Percentiles rank a stretch among this genome's conserved stretches.
Conservation (phyloP, 2,797 vertebrate species). For the Trachops cirrhosus region DNA sequence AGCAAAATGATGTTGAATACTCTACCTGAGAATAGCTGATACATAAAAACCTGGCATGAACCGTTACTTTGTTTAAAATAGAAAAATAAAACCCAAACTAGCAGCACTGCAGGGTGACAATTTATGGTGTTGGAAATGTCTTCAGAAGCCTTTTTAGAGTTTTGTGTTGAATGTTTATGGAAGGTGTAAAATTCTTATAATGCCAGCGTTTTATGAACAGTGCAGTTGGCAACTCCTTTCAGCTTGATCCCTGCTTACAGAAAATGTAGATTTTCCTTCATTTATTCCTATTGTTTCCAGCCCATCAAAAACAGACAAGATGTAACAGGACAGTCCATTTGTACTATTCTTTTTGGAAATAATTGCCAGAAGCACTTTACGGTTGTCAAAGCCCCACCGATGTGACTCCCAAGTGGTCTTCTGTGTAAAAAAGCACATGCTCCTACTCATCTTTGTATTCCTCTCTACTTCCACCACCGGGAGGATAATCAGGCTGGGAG, state of each 20-base stretch:
- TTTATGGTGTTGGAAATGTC: conserved; percentile 63
- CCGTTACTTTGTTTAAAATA: conserved; percentile 58
- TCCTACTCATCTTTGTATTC: conserved; percentile 58
- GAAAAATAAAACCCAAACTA: conserved; percentile 72
- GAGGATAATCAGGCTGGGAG: conserved; percentile 62
- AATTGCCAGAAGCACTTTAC: conserved; percentile 55
- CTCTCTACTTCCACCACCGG: conserved; percentile 2
- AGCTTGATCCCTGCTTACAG: conserved; percentile 51
- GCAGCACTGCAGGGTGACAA: not conserved
- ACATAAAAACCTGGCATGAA: conserved; percentile 47
- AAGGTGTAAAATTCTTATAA: conserved; percentile 67
- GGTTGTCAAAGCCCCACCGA: conserved; percentile 1
- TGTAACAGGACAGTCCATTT: conserved; percentile 64
- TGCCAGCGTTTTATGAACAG: conserved; percentile 70
- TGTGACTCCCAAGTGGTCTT: conserved; percentile 38
- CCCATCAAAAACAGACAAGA: conserved; percentile 71
- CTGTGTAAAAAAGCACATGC: not conserved
- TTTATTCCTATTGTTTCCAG: conserved; percentile 75
- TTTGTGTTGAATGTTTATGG: conserved; percentile 69
- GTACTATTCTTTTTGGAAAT: conserved; percentile 47
- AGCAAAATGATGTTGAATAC: not conserved
- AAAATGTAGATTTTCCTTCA: conserved; percentile 58
- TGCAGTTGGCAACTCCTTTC: conserved; percentile 40
- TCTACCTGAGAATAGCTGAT: conserved; percentile 22
- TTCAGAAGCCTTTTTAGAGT: conserved; percentile 59